phyloP scores from a whole-genome alignment of 2,888 invertebrate species.

The Sarcophaga caerulescens region DNA sequence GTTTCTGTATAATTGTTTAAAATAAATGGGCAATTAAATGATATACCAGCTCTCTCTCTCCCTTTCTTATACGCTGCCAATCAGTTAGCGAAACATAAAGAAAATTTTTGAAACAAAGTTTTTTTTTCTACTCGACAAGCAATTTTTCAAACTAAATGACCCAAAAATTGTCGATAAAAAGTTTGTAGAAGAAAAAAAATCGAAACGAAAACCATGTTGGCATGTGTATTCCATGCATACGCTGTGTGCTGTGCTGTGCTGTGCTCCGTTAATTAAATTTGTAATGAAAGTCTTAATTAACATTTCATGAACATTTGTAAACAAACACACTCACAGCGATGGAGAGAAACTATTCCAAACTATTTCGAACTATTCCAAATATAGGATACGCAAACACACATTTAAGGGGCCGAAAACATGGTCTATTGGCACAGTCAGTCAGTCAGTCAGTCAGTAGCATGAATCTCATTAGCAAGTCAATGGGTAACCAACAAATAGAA shows the following conservation, averaged over 20 bases:
- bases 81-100: neutral
- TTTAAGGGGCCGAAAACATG: too few relatives aligned
- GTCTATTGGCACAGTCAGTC: neutral
- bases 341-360: neutral
- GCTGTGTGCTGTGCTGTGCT: too few relatives aligned
- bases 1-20: too few relatives aligned
- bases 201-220: too few relatives aligned
- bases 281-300: neutral
- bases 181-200: too few relatives aligned
- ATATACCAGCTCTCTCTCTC: too few relatives aligned
- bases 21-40: too few relatives aligned
- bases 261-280: neutral
- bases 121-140: neutral
- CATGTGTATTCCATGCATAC: too few relatives aligned
- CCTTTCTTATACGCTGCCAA: neutral
- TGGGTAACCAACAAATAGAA: constrained; percentile 51
- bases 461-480: constrained; percentile 56
- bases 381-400: too few relatives aligned
- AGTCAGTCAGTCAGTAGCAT: neutral
- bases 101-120: neutral
- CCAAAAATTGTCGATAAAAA: neutral
- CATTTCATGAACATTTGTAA: neutral
- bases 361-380: neutral
- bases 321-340: neutral
- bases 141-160: neutral